Evolutionary conservation across 2,888 invertebrate genomes (phyloP).

Genomic region (Seira ritae): DNA sequence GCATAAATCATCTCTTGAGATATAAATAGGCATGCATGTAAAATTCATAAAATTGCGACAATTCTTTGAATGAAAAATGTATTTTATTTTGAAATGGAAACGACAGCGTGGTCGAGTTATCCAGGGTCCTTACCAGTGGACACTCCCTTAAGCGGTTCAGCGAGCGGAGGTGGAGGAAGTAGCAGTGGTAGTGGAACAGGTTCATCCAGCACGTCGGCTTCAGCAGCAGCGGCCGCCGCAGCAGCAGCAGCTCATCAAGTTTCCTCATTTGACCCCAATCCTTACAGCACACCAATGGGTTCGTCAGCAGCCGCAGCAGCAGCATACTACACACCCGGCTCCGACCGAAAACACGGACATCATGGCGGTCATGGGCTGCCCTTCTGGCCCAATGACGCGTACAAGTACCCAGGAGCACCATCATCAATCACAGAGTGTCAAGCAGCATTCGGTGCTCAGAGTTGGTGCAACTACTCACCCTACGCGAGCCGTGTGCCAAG

Average conservation of each 20-base stretch:
- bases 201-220: slow-evolving; percentile 62
- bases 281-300: slow-evolving; percentile 68
- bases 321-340: slow-evolving; percentile 63
- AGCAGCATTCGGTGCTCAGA: slow-evolving; percentile 69
- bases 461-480: slow-evolving; percentile 71
- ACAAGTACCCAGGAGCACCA: slow-evolving; percentile 70
- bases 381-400: slow-evolving; percentile 69
- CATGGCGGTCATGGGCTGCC: slow-evolving; percentile 68
- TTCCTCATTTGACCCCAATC: slow-evolving; percentile 66
- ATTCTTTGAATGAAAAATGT: no score
- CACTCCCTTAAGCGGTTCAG: slow-evolving; percentile 61
- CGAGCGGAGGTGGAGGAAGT: slow-evolving; percentile 46
- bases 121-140: slow-evolving; percentile 68
- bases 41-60: no score
- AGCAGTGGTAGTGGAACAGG: slow-evolving; percentile 61
- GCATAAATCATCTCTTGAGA: no score
- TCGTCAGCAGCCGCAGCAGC: slow-evolving; percentile 69
- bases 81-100: background rate
- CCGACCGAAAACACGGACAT: slow-evolving; percentile 64
- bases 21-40: no score
- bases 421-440: slow-evolving; percentile 71
- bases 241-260: slow-evolving; percentile 65
- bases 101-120: slow-evolving; percentile 71
- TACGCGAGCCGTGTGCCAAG: slow-evolving; percentile 71
- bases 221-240: slow-evolving; percentile 29